phyloP scores from a whole-genome alignment of 2,797 vertebrate species.

The Manis javanica region DNA sequence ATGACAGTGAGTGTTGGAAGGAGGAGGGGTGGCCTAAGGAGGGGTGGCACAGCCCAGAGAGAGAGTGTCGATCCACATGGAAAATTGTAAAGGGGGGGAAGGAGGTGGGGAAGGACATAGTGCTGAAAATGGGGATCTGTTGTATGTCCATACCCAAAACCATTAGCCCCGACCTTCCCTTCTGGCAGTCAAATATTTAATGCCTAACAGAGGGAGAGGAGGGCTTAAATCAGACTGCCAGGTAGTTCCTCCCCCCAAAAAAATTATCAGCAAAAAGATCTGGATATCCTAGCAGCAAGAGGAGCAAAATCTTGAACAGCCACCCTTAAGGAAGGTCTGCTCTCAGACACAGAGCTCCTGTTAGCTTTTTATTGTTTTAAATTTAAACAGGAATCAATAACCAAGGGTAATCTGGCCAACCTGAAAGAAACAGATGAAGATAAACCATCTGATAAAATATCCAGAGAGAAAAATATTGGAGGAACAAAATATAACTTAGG shows the following conservation, averaged over 20 bases:
- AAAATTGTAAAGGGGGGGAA: not conserved
- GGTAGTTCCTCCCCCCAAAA: not conserved
- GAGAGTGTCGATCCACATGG: not conserved
- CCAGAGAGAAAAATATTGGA: not conserved
- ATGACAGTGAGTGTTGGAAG: not conserved
- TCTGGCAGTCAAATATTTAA: not conserved
- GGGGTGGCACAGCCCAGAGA: not conserved
- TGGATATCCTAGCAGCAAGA: not conserved
- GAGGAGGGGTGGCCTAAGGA: not conserved
- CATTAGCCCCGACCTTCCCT: not conserved
- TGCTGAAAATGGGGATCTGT: not conserved
- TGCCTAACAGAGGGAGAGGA: not conserved
- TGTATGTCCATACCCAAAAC: not conserved
- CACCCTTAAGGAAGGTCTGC: not conserved
- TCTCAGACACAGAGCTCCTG: not conserved
- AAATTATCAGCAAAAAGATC: not conserved
- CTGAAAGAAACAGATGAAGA: not conserved
- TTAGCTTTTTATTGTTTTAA: not conserved
- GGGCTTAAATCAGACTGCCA: not conserved
- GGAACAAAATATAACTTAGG: not conserved
- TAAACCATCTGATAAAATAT: not conserved
- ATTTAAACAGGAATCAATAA: not conserved
- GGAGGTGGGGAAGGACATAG: not conserved
- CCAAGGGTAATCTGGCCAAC: not conserved
- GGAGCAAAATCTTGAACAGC: not conserved